Base-by-base conservation (phyloP, 2,113 vertebrate genomes). In the Cyphomyrus plagiostoma region DNA sequence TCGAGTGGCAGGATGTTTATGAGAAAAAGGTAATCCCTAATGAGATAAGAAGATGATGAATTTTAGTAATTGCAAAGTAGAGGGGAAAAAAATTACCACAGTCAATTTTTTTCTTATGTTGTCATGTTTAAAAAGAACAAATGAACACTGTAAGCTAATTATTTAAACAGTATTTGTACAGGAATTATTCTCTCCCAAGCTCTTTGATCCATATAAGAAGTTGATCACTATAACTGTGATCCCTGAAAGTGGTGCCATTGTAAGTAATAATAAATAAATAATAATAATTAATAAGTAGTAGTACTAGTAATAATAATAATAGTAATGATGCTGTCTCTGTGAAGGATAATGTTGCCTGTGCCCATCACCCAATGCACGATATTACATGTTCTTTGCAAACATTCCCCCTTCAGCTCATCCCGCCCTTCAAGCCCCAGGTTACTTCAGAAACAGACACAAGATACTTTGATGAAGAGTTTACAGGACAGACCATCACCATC, bases 381-480 rank as follows among this genome's bases (percentile, higher is more conserved):
- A 21, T 21, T 39, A 15, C 10, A 35, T 74, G 70, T 35, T 19
- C 6, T 83, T 30, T 26, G 49, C 77, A 4, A 58, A 56, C 9
- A 77, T 39, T 77, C 26, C 58, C 26, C 84, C 90, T 89, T 89
- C 94, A 98, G 98, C 96, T 99, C 93, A 95, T 96, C 90, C 97
- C 97, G 1, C 97, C 97, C 0, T 99, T 99, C 96, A 98, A 98
- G 94, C 97, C 98, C 91, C 97, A 98, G 94, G 98, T 98, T 93
- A 97, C 98, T 52, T 98, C 98, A 2, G 98, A 98, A 95, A 98
- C 97, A 0, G 97, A 99, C 92, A 98, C 98, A 0, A 94, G 97
- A 94, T 99, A 98, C 92, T 98, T 99, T 48, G 98, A 98, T 88
- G 98, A 98, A 95, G 98, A 99, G 96, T 98, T 98, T 93, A 98